A percentile compares a stretch with the other conserved stretches of the same genome.
These are phyloP conservation scores for Hyposmocoma kahamanoa DNA, from an alignment of 1,140 invertebrate genomes.

Conservation along the genomic window DNA sequence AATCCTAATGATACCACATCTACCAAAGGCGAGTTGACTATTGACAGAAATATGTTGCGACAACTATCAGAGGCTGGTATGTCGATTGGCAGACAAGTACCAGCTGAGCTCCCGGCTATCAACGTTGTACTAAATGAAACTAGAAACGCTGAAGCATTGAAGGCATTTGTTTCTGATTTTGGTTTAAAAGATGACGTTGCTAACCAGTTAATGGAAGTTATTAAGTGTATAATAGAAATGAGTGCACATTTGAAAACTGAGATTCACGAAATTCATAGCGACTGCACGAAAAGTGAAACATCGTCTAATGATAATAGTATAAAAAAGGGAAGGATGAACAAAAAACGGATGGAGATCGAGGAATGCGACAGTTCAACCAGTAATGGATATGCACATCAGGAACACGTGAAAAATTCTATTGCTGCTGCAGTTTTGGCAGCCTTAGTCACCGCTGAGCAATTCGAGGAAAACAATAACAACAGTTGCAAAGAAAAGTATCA, in stretches of 20 bases:
- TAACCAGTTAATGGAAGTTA: constrained; percentile 70
- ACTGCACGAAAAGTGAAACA: constrained; percentile 17
- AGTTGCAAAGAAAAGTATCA: constrained; percentile 72
- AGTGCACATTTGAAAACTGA: constrained; percentile 64
- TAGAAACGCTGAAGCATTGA: constrained; percentile 64
- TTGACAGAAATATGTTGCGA: constrained; percentile 79
- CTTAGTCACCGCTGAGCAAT: constrained; percentile 70
- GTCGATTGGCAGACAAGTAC: constrained; percentile 79
- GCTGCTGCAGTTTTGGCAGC: constrained; percentile 75
- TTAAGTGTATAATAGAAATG: constrained; percentile 71
- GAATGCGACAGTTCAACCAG: constrained; percentile 24
- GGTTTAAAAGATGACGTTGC: constrained; percentile 70
- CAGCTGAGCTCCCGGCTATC: constrained; percentile 76
- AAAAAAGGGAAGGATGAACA: constrained; percentile 36
- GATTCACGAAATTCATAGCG: constrained; percentile 36
- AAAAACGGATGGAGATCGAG: constrained; percentile 37
- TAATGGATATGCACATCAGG: constrained; percentile 44
- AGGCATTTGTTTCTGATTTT: constrained; percentile 68
- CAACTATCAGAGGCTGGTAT: constrained; percentile 82
- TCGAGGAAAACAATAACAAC: constrained; percentile 63
- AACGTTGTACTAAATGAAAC: constrained; percentile 77
- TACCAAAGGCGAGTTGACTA: constrained; percentile 76
- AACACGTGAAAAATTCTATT: constrained; percentile 73
- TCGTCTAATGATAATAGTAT: constrained; percentile 31
- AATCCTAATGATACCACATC: constrained; percentile 73